Evolutionary conservation across 2,113 vertebrate species (phyloP).

Genomic region (Gadus chalcogrammus): DNA sequence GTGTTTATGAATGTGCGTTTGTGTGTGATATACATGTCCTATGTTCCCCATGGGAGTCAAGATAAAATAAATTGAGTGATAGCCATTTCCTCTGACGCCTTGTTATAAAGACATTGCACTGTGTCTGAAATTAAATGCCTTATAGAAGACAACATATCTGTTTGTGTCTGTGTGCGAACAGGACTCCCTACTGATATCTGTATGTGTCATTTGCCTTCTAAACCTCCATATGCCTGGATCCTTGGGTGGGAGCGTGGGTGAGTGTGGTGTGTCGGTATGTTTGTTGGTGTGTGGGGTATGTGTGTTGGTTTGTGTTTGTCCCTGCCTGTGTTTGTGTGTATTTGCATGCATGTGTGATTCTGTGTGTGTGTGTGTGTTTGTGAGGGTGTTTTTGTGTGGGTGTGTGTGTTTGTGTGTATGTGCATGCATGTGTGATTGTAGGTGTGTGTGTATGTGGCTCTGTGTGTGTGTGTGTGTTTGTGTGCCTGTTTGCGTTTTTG

Average conservation of each 20-base stretch:
- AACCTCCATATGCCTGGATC: too few species aligned
- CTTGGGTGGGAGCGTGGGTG: background rate
- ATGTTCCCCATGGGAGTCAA: too few species aligned
- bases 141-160: background rate
- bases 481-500: too few species aligned
- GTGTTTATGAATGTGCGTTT: background rate
- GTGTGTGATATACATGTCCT: background rate
- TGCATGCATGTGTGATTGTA: too few species aligned
- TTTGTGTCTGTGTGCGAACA: background rate
- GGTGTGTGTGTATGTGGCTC: too few species aligned
- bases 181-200: background rate
- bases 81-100: background rate
- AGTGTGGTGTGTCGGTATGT: slow-evolving; percentile 12
- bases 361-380: slow-evolving; percentile 28
- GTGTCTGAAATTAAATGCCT: background rate
- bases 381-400: too few species aligned
- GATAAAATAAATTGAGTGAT: background rate
- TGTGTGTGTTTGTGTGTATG: too few species aligned
- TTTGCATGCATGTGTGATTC: background rate
- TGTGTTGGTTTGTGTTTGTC: slow-evolving; percentile 8
- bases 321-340: slow-evolving; percentile 1
- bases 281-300: background rate
- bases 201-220: background rate
- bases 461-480: too few species aligned
- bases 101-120: background rate